Base-by-base conservation (phyloP, 2,797 vertebrate species). In the Peromyscus nudipes region DNA sequence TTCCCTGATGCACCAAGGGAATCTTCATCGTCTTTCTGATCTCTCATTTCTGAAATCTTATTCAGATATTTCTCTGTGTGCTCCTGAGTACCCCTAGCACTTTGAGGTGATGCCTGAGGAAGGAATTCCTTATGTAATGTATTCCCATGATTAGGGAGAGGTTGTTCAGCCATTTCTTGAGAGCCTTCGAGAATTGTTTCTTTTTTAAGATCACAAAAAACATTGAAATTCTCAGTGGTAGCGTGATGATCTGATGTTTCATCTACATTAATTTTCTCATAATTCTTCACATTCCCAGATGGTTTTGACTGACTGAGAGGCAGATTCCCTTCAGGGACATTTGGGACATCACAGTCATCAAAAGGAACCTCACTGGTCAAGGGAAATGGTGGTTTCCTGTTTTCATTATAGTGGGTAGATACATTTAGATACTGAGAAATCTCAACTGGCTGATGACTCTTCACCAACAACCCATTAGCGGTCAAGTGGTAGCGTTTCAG, bases 221-320 rank as follows among this genome's bases (percentile, higher is more conserved):
- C 49, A 49, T 49, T 52, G 49, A 52, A 13, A 52, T 13, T 40
- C 1, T 92, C 37, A 19, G 0, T 21, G 17, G 62, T 2, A 5
- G 23, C 3, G 6, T 49, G 27, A 29, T 8, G 13, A 98, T 98
- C 98, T 73, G 97, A 91, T 69, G 98, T 98, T 97, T 96, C 97
- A 82, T 98, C 49, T 46, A 98, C 95, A 93, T 98, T 99, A 92
- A 99, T 98, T 96, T 91, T 98, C 29, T 99, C 99, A 1, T 97
- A 96, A 37, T 99, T 99, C 96, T 99, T 37, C 84, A 98, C 95
- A 97, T 99, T 99, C 29, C 1, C 0, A 14, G 82, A 55, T 34
- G 34, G 4, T 10, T 16, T 16, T 0, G 17, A 21, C 7, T 12
- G 60, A 43, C 3, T 7, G 0, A 4, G 62, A 21, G 16, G 57